Evolutionary conservation across 2,888 invertebrate genomes (phyloP).

Genomic region (Eumerus sabulonum): DNA sequence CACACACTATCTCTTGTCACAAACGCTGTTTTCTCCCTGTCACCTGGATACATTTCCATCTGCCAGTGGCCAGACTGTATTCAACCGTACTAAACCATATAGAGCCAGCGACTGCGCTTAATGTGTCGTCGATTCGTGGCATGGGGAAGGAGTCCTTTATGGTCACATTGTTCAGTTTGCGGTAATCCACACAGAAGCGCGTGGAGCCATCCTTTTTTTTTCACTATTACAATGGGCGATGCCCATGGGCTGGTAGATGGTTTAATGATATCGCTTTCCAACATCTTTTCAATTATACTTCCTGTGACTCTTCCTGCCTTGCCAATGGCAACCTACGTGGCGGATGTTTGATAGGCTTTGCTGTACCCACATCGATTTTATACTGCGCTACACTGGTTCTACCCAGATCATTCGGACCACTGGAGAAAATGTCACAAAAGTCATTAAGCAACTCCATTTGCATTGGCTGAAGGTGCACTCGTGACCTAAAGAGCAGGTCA

Average conservation of each 20-base stretch:
- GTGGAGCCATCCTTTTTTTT: conserved; percentile 32
- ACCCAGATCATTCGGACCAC: conserved; percentile 12
- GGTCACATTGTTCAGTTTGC: conserved; percentile 22
- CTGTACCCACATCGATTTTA: conserved; percentile 34
- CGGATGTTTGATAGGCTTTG: conserved; percentile 24
- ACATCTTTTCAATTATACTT: conserved; percentile 38
- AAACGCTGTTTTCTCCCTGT: conserved; percentile 29
- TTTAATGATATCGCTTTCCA: conserved; percentile 25
- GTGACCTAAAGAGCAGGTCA: too few species aligned
- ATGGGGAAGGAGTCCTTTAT: conserved; percentile 37
- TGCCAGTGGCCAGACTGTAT: conserved; percentile 41
- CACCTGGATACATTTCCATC: conserved; percentile 19
- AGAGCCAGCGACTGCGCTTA: conserved; percentile 12
- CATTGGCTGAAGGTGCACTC: too few species aligned
- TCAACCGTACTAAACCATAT: conserved; percentile 28
- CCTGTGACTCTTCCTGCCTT: conserved; percentile 21
- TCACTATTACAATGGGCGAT: conserved; percentile 36
- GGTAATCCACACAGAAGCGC: conserved; percentile 34
- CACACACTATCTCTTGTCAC: conserved; percentile 24
- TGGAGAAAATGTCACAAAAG: conserved; percentile 26
- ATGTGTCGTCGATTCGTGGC: conserved; percentile 40
- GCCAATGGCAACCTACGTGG: conserved; percentile 27
- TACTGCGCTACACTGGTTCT: conserved; percentile 27
- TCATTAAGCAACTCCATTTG: not conserved
- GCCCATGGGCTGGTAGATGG: conserved; percentile 28